Base-by-base conservation (phyloP, 2,888 invertebrate species). In the Hydraecia micacea region DNA sequence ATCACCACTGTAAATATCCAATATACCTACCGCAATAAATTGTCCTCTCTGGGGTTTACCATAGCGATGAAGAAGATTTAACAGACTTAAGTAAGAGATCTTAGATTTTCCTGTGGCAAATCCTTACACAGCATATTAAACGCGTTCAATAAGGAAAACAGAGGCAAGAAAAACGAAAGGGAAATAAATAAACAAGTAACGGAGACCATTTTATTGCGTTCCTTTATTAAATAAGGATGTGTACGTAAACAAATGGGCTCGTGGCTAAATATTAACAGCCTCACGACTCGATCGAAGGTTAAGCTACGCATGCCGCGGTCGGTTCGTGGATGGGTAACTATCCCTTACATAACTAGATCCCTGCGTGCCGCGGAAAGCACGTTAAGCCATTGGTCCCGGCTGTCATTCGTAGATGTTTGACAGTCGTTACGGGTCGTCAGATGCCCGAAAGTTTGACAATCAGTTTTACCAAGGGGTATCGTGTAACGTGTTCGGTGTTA, bases 171-270 rank as follows among this genome's bases (percentile, higher is more conserved):
- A 65, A 80, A 5, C 25, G 1, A 67, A 79, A 32, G n/a, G 46
- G 18, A 79, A 80, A 80, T 55, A 80, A 63, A 75, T 55, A 67
- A 63, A 68, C n/a, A 63, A 67, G 52, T 62, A 62, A 75, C 28
- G 2, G 28, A 63, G 49, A 73, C 28, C 55, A n/a, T 80, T 80
- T 81, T 68, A 39, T 55, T 68, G 2, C 36, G 52, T 55, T 60
- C 55, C 32, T 75, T 75, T 75, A 74, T 67, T 74, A 68, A 80
- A 62, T 63, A 63, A 76, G 21, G 62, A 70, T 70, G n/a, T 67
- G 13, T 63, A 68, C 15, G 76, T 42, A 79, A 73, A 75, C 52
- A 75, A 72, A 75, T 55, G 4, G 25, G n/a, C 9, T 25, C 25
- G 25, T 52, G 52, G 25, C 25, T 52, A 25, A 21, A 52, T 52